A percentile compares a stretch with the other conserved stretches of the same genome.
Evolutionary conservation across 2,888 invertebrate genomes (phyloP).

Genomic region (Protonemura montana): DNA sequence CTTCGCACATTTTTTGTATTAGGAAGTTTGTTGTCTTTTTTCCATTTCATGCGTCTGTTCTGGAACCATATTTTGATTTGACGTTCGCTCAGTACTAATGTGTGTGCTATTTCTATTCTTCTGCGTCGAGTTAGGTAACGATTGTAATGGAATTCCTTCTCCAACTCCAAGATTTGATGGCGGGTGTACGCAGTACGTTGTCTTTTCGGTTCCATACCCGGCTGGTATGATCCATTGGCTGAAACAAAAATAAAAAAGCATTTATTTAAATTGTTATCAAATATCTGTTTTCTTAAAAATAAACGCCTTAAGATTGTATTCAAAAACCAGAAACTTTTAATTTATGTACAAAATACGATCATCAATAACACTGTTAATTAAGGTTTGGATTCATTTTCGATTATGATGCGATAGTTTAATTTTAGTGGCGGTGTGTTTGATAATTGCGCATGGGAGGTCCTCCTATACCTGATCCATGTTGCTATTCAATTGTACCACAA

Average conservation of each 20-base stretch:
- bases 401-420: neutral
- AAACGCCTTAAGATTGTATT: neutral
- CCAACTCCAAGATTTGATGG: conserved; percentile 96
- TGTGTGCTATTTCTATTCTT: conserved; percentile 97
- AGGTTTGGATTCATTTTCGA: neutral
- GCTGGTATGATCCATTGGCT: conserved; percentile 88
- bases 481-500: too few species aligned
- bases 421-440: too few species aligned
- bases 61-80: conserved; percentile 93
- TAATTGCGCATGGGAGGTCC: too few species aligned
- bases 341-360: too few species aligned
- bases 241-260: conserved; percentile 59
- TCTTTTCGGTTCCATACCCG: conserved; percentile 94
- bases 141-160: conserved; percentile 98
- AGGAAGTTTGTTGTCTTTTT: conserved; percentile 87
- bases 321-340: too few species aligned
- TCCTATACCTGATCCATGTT: too few species aligned
- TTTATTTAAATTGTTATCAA: too few species aligned
- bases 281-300: neutral
- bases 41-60: conserved; percentile 85
- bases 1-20: conserved; percentile 82
- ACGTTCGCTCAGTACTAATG: conserved; percentile 88
- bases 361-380: too few species aligned
- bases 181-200: conserved; percentile 97
- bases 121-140: conserved; percentile 93